Base-by-base conservation (phyloP, 2,888 invertebrate species). In the Apodemia mormo region DNA sequence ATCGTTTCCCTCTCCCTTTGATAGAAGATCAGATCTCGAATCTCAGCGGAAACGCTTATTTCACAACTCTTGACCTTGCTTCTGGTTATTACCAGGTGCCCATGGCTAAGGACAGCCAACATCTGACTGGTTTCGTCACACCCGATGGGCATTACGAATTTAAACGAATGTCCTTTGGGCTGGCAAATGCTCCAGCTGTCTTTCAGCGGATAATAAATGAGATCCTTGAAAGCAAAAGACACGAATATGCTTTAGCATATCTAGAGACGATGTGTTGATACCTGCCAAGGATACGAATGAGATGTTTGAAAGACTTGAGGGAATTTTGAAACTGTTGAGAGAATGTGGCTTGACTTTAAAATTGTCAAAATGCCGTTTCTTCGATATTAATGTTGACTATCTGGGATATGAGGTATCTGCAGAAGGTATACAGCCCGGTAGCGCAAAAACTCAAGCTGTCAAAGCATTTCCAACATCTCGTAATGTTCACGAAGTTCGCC, bases 401-500 rank as follows among this genome's bases (percentile, higher is more conserved):
- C 64, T 76, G 10, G 78, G 77, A 1, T 78, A 76, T 68, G 78
- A 80, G 10, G 65, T 78, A 6, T 73, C 73, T 5, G 10, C 56
- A 6, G 40, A 68, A 12, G 77, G 78, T 5, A 73, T 78, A 49
- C 68, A 69, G 49, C 76, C 78, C 0, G 66, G 71, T 37, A 40
- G 69, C 43, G 14, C 10, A 0, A 77, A 77, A 70, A 73, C 68
- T 5, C 0, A 49, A 12, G 75, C 74, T 6, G 72, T 78, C 0
- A 69, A 66, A 45, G 33, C 74, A 2, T 78, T 76, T 65, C 75
- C 71, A 2, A 37, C 9, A 12, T 76, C 77, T 12, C 70, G 56
- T 49, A 74, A 72, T 45, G 68, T 75, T 12, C 76, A 79, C 45
- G 75, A 78, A 54, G 71, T 76, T 1, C 61, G 77, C 0, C 76